Evolutionary conservation across 2,888 invertebrate species (phyloP).

Genomic region (Dione vanillae): DNA sequence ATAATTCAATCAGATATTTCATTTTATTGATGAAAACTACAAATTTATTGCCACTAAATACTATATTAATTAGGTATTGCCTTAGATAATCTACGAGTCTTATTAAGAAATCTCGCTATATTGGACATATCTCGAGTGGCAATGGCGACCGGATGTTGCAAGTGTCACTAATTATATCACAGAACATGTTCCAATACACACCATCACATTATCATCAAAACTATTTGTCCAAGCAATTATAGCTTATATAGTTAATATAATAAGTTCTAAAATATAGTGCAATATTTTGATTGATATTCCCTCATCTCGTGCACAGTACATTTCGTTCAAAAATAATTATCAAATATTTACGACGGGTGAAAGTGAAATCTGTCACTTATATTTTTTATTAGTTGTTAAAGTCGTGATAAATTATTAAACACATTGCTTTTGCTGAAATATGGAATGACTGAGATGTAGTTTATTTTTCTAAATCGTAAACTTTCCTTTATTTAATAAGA

Average conservation of each 20-base stretch:
- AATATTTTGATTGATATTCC: background rate
- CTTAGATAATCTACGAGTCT: slow-evolving; percentile 18
- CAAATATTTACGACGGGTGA: slow-evolving; percentile 61
- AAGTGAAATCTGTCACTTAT: slow-evolving; percentile 57
- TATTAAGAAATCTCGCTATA: slow-evolving; percentile 28
- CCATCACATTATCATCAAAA: slow-evolving; percentile 1
- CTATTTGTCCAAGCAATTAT: slow-evolving; percentile 19
- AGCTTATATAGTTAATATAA: background rate
- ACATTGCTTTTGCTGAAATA: slow-evolving; percentile 10
- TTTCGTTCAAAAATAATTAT: slow-evolving; percentile 27
- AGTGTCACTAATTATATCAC: slow-evolving; percentile 57
- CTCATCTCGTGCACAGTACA: background rate
- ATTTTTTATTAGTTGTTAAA: slow-evolving; percentile 26
- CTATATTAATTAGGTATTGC: slow-evolving; percentile 24
- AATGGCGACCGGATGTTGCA: slow-evolving; percentile 57
- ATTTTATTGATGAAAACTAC: slow-evolving; percentile 28
- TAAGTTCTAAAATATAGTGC: slow-evolving; percentile 22
- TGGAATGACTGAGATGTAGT: slow-evolving; percentile 7
- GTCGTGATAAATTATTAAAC: slow-evolving; percentile 24
- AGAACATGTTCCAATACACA: slow-evolving; percentile 26
- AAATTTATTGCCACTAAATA: slow-evolving; percentile 25
- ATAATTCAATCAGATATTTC: slow-evolving; percentile 9
- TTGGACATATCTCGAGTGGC: slow-evolving; percentile 33
- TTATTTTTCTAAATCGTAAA: slow-evolving; percentile 9
- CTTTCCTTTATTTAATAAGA: slow-evolving; percentile 16